These are phyloP conservation scores for Brachypodius melanocephalos DNA, from an alignment of 2,113 vertebrate genomes.

Conservation along the genomic window DNA sequence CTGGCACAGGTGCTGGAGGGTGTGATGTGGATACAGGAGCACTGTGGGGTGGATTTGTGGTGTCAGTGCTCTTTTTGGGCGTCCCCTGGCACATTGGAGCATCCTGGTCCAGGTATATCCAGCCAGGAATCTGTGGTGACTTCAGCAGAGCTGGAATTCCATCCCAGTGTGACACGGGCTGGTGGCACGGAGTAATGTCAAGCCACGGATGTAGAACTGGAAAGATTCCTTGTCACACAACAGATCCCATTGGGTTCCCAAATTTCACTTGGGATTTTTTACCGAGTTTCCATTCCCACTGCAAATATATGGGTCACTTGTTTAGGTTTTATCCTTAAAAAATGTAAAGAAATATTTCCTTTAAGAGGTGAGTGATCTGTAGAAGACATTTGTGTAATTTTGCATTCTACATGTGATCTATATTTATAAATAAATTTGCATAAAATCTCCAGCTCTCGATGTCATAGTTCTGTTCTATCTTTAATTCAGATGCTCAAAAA, in stretches of 20 bases:
- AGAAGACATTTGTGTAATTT: conserved; percentile 1
- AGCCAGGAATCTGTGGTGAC: not conserved
- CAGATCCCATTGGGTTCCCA: not conserved
- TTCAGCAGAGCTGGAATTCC: not conserved
- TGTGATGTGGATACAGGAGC: rapidly evolving
- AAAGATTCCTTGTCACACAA: not conserved
- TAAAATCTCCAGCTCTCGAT: not conserved
- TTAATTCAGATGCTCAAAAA: conserved; percentile 50
- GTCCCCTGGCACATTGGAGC: not conserved
- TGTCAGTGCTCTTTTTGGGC: rapidly evolving
- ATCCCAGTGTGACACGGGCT: not conserved
- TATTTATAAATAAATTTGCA: conserved; percentile 66
- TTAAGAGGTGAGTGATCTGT: not conserved
- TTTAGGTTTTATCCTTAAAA: not conserved
- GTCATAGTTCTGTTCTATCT: conserved; percentile 43
- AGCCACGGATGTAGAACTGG: not conserved
- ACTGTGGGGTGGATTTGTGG: rapidly evolving
- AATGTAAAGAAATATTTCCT: conserved; percentile 3
- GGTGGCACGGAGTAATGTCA: not conserved
- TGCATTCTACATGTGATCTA: conserved; percentile 30
- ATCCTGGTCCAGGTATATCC: rapidly evolving
- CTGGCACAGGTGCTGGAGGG: not conserved
- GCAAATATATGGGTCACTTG: not conserved
- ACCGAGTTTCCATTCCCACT: not conserved
- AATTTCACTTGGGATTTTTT: not conserved